Base-by-base conservation (phyloP, 2,888 invertebrate species). In the Drosophila pseudotalamancana region DNA sequence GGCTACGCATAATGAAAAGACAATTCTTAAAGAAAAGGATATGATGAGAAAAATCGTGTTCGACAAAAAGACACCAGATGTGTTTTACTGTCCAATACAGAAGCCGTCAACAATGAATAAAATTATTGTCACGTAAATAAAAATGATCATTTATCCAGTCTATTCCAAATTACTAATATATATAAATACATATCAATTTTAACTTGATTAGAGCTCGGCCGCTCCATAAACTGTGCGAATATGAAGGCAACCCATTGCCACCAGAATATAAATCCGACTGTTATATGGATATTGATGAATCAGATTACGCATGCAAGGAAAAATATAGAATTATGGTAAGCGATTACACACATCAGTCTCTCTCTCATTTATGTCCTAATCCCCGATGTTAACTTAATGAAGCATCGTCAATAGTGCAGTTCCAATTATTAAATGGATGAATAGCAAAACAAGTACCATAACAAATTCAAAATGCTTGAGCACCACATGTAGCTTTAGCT, bases 1-100 rank as follows among this genome's bases (percentile, higher is more conserved):
- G 14, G 88, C 88, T 11, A 86, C 87, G 48, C 78, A 76, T 16
- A 77, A 84, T n/a, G 89, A 88, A 34, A 90, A 90, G 65, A 70
- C 85, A 9, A 82, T 88, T 35, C 48, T 81, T 0, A 90, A 92
- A 49, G 93, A 93, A 31, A 94, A 94, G 64, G 95, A 95, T 88
- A 94, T 95, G 94, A 94, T 95, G 93, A 92, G 95, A 67, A 95
- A 95, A 90, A 96, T 96, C 73, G 95, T 96, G 31, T 96, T 94
- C 88, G 95, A 96, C 88, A 95, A 95, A 56, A 95, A 95, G 87
- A 95, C 95, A 0, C 95, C 96, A 6, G 94, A 95, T 83, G 95
- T 95, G 12, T 96, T 96, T 90, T 96, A 96, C 89, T 96, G 96
- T 87, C 95, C 95, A 0, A 94, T 95, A 87, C 94, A 95, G 71